These are phyloP conservation scores for Liopterus haemorrhoidalis DNA, from an alignment of 2,888 invertebrate species.

Conservation along the genomic window DNA sequence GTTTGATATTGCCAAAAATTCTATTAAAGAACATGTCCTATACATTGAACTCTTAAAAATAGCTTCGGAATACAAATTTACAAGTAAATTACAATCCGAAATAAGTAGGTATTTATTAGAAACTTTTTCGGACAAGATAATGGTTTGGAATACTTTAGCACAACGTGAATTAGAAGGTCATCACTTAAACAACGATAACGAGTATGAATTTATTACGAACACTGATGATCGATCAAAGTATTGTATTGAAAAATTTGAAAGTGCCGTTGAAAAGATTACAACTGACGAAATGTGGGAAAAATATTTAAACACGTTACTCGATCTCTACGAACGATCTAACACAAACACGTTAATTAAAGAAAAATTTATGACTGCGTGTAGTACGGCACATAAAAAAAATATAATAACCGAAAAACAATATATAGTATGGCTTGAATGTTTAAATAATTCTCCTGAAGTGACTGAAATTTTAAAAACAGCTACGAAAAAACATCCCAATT, in stretches of 20 bases:
- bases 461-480: constrained; percentile 15
- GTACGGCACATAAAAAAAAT: constrained; percentile 9
- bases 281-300: constrained; percentile 15
- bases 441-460: constrained; percentile 9
- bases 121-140: constrained; percentile 13
- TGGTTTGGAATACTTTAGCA: constrained; percentile 13
- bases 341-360: neutral
- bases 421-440: constrained; percentile 15
- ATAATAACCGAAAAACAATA: constrained; percentile 16
- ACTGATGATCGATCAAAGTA: constrained; percentile 5
- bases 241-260: constrained; percentile 12
- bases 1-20: constrained; percentile 2
- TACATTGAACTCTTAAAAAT: constrained; percentile 14
- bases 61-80: constrained; percentile 7
- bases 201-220: constrained; percentile 10
- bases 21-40: constrained; percentile 14
- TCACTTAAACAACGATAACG: constrained; percentile 9
- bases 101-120: constrained; percentile 8
- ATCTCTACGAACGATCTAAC: constrained; percentile 7
- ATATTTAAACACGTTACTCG: constrained; percentile 16
- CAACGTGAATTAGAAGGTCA: constrained; percentile 16
- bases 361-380: constrained; percentile 13
- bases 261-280: constrained; percentile 9
- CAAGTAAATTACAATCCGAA: constrained; percentile 18
- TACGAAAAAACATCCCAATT: constrained; percentile 14